Percentiles rank a stretch among this genome's conserved stretches.
Conservation (phyloP, 1,140 invertebrate genomes). For the Mizuhopecten yessoensis region DNA sequence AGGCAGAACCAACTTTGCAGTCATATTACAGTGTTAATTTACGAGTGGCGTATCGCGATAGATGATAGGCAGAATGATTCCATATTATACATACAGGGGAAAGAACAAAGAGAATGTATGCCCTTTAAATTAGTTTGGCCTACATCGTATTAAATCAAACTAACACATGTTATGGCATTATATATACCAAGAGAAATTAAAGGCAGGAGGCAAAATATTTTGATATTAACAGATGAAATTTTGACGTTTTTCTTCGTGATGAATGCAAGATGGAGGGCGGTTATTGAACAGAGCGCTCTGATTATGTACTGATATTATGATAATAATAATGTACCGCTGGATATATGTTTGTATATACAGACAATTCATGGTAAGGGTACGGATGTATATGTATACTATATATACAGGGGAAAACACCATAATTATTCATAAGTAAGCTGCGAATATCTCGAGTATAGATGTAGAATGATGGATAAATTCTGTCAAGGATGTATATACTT, state of each 20-base stretch:
- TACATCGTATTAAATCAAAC: slow-evolving; percentile 10
- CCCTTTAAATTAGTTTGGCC: slow-evolving; percentile 17
- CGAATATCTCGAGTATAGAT: not conserved
- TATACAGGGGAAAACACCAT: not conserved
- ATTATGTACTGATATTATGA: not conserved
- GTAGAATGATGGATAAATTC: not conserved
- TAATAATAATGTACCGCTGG: not conserved
- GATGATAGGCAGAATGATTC: not conserved
- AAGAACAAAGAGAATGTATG: slow-evolving; percentile 19
- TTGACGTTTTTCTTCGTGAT: not conserved
- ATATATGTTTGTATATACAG: too few species aligned
- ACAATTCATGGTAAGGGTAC: not conserved
- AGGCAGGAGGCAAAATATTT: slow-evolving; percentile 37
- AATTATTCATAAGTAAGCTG: not conserved
- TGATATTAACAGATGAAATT: not conserved
- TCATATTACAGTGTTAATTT: not conserved
- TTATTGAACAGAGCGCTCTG: not conserved
- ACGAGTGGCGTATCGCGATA: not conserved
- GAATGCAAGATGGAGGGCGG: slow-evolving; percentile 21
- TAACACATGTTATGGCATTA: not conserved
- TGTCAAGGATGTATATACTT: too few species aligned
- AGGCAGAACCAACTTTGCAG: slow-evolving; percentile 29
- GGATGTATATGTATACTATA: slow-evolving; percentile 1
- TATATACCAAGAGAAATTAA: slow-evolving; percentile 26
- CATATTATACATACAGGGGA: not conserved